A percentile compares a stretch with the other conserved stretches of the same genome.
Conservation (phyloP, 2,113 vertebrate genomes). For the Carollia perspicillata region DNA sequence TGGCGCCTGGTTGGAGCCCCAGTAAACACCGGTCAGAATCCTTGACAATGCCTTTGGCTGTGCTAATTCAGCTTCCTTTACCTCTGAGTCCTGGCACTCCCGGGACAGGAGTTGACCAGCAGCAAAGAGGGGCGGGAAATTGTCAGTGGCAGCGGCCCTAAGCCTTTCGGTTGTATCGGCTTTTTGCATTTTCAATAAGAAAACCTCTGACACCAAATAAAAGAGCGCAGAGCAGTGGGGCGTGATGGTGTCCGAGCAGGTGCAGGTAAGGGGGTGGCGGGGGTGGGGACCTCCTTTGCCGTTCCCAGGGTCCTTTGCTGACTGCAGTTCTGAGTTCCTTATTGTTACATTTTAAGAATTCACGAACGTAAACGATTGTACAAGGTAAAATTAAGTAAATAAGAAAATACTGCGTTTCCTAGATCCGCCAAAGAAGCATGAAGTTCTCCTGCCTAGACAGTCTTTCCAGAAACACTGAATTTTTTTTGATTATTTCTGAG, state of each 20-base stretch:
- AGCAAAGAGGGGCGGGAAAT: constrained; percentile 25
- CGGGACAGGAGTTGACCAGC: constrained; percentile 2
- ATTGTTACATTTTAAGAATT: constrained; percentile 63
- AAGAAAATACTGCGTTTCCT: constrained; percentile 27
- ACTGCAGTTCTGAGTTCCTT: constrained; percentile 15
- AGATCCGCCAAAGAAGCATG: constrained; percentile 42
- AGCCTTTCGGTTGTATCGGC: not conserved
- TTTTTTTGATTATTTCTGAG: constrained; percentile 65
- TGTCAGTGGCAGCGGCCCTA: not conserved
- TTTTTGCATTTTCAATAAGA: constrained; percentile 14
- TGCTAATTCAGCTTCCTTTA: not conserved
- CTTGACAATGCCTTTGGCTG: not conserved
- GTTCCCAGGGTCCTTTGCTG: not conserved
- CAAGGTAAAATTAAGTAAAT: constrained; percentile 50
- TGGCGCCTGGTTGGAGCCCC: not conserved
- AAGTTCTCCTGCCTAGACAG: constrained; percentile 57
- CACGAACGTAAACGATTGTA: not conserved
- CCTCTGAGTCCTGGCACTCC: not conserved
- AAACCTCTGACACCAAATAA: not conserved
- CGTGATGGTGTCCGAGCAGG: not conserved
- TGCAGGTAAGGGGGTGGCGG: not conserved
- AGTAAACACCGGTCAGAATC: not conserved
- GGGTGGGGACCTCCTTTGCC: rapidly evolving
- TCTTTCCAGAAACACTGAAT: constrained; percentile 68
- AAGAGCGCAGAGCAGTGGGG: not conserved